Evolutionary conservation across 2,888 invertebrate genomes (phyloP), one percentile per base, ranked within the genome.

Genomic region (Phengaris alcon): DNA sequence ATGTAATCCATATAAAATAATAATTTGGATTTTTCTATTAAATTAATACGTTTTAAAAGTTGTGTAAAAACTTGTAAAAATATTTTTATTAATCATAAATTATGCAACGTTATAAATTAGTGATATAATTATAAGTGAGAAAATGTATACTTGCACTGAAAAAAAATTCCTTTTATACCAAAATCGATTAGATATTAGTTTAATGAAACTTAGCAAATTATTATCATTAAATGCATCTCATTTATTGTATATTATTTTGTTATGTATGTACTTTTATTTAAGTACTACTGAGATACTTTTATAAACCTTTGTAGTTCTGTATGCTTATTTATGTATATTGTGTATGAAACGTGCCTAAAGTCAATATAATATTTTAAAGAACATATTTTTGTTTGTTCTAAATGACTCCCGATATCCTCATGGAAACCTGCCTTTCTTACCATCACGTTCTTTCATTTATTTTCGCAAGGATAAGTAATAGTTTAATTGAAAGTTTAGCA

Each of bases 261-360:
- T 55, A 22, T 44, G 64, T 64, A 59, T 44, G 64, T 64, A 59
- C 48, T 48, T 48, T 48, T 48, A 22, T 22, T 15, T 59, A 15
- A 59, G 59, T 59, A 59, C 59, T 59, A 15, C 10, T 10, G 10
- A 15, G 15, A 22, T 59, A 48, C 12, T 44, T 44, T 64, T 64
- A 64, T 44, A 35, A 64, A 64, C 2, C 10, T 22, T 44, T 12
- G 13, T 64, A 64, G 64, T 44, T 64, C 12, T 12, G 35, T 64
- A 64, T 64, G 64, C 35, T 64, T 64, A 64, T 64, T 64, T 64
- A 10, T 59, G 64, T 64, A 64, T 64, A 64, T 44, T 64, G 64
- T 44, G 35, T 64, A 64, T 64, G 64, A 35, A 64, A 35, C 15
- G 64, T 64, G 64, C 64, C 64, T 64, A 44, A 35, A 35, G 64